These are phyloP conservation scores for Aleiodes testaceus DNA, from an alignment of 2,888 invertebrate genomes.

Conservation along the genomic window DNA sequence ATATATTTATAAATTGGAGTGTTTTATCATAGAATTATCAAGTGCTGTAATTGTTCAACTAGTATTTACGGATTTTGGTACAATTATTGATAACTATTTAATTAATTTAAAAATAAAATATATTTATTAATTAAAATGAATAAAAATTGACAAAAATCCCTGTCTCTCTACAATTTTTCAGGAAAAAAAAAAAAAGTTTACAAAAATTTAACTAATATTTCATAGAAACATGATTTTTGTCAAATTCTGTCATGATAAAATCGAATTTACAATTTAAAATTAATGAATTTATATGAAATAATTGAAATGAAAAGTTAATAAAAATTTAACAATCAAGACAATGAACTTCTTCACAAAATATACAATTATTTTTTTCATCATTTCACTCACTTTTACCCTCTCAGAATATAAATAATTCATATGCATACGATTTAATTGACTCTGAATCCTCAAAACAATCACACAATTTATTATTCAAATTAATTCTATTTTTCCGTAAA, in stretches of 20 bases:
- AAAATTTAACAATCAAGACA: constrained; percentile 1
- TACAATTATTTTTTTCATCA: neutral
- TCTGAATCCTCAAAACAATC: neutral
- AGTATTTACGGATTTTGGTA: constrained; percentile 28
- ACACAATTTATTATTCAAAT: constrained; percentile 2
- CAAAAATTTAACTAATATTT: neutral
- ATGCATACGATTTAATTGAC: neutral
- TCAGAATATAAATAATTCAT: constrained; percentile 11
- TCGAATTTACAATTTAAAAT: neutral
- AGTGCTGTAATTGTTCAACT: neutral
- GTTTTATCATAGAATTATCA: constrained; percentile 1
- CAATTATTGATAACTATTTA: constrained; percentile 8
- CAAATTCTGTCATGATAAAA: neutral
- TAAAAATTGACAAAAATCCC: neutral
- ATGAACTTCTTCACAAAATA: neutral
- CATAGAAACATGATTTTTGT: neutral
- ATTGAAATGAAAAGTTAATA: constrained; percentile 1
- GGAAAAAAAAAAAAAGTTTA: neutral
- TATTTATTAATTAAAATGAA: constrained; percentile 9
- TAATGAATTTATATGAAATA: neutral
- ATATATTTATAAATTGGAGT: constrained; percentile 2
- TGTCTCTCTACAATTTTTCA: no score
- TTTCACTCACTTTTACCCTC: neutral
- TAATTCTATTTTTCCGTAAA: constrained; percentile 13
- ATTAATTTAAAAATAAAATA: constrained; percentile 9